These are phyloP conservation scores for Platyrinchus mystaceus DNA, from an alignment of 2,797 vertebrate genomes.

Conservation along the genomic window DNA sequence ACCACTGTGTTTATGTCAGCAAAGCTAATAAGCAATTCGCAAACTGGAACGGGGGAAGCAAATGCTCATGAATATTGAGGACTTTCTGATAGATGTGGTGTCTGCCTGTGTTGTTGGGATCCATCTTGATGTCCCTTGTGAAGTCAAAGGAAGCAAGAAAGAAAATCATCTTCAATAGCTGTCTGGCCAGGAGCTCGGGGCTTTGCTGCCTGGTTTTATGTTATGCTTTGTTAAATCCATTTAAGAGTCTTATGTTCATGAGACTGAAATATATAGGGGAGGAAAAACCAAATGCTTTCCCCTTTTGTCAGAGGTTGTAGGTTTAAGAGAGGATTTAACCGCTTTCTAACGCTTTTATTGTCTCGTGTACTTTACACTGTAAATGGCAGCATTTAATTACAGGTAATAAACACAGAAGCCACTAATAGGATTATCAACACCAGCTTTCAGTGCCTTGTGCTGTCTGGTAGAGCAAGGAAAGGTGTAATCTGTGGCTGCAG, in stretches of 20 bases:
- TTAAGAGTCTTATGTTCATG: background rate
- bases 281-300: background rate
- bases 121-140: background rate
- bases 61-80: slow-evolving; percentile 43
- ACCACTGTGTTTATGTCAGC: slow-evolving; percentile 29
- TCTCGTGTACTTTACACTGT: background rate
- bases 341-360: background rate
- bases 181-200: background rate
- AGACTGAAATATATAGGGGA: background rate
- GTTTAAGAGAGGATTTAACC: slow-evolving; percentile 25
- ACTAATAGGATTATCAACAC: background rate
- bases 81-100: background rate
- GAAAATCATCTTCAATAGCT: background rate
- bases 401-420: background rate
- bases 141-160: slow-evolving; percentile 12
- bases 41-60: background rate
- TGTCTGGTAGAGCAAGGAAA: background rate
- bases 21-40: slow-evolving; percentile 16
- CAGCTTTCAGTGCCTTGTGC: background rate
- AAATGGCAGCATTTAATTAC: slow-evolving; percentile 19
- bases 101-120: background rate
- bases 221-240: slow-evolving; percentile 41
- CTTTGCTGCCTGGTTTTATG: background rate
- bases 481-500: background rate
- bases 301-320: background rate